A percentile compares a stretch with the other conserved stretches of the same genome.
Evolutionary conservation across 2,888 invertebrate species (phyloP).

Genomic region (Hermaeophaga mercurialis): DNA sequence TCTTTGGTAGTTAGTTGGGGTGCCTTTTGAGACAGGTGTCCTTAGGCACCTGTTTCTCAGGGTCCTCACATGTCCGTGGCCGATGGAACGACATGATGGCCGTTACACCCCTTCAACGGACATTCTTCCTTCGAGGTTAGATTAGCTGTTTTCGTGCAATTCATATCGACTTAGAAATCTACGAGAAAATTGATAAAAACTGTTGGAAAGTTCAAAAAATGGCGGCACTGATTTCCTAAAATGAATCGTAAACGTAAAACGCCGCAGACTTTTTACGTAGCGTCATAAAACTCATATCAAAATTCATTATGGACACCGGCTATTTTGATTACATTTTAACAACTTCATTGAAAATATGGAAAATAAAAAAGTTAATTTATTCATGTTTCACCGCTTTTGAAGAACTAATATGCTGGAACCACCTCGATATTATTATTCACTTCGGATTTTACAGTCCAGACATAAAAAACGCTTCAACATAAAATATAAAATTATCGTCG

Average conservation of each 20-base stretch:
- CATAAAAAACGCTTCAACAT: constrained; percentile 37
- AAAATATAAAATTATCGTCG: constrained; percentile 36
- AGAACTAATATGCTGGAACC: constrained; percentile 33
- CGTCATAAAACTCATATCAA: constrained; percentile 1
- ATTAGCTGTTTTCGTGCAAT: constrained; percentile 1
- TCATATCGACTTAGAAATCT: too few species aligned
- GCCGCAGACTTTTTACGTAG: background rate
- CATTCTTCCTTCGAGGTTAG: constrained; percentile 7
- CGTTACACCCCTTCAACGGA: constrained; percentile 48
- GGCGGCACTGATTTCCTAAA: too few species aligned
- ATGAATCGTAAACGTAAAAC: too few species aligned
- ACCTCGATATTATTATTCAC: constrained; percentile 35
- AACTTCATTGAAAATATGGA: constrained; percentile 19
- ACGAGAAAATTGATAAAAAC: too few species aligned
- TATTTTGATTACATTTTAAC: constrained; percentile 16
- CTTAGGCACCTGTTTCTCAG: constrained; percentile 49
- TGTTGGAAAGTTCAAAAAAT: too few species aligned
- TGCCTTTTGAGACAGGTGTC: constrained; percentile 46
- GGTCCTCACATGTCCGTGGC: constrained; percentile 51
- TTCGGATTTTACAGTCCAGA: constrained; percentile 34
- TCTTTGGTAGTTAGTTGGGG: constrained; percentile 34
- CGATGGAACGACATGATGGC: constrained; percentile 42
- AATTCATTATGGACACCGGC: constrained; percentile 11
- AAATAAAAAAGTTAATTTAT: constrained; percentile 17
- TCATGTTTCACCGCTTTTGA: too few species aligned